Conservation (phyloP, 2,113 vertebrate species). For the Microcebus lehilahytsara region DNA sequence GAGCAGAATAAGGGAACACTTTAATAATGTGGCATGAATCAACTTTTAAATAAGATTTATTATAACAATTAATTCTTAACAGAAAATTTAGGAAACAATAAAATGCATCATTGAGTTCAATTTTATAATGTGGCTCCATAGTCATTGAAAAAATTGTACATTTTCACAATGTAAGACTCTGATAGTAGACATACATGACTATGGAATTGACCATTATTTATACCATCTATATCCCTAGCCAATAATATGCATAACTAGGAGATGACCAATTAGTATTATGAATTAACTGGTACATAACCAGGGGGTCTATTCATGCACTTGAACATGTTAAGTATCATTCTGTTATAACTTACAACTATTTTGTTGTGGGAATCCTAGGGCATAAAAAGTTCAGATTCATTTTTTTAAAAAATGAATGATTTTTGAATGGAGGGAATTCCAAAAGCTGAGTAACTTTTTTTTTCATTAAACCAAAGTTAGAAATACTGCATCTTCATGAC, state of each 20-base stretch:
- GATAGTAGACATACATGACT: not conserved
- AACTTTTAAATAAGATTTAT: conserved; percentile 46
- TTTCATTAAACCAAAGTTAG: conserved; percentile 33
- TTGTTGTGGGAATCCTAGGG: conserved; percentile 15
- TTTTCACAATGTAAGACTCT: not conserved
- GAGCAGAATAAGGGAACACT: not conserved
- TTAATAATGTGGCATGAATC: not conserved
- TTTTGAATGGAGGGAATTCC: conserved; percentile 63
- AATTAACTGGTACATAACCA: not conserved
- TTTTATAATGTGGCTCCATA: not conserved
- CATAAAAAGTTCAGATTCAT: conserved; percentile 27
- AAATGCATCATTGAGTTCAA: not conserved
- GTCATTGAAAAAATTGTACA: not conserved
- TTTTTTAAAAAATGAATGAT: not conserved
- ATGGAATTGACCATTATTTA: not conserved
- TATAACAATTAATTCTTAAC: not conserved
- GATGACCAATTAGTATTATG: not conserved
- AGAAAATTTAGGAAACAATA: conserved; percentile 18
- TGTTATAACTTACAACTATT: not conserved
- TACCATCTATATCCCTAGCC: not conserved
- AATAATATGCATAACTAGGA: not conserved
- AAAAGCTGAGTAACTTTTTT: conserved; percentile 44
- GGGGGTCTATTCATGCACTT: not conserved
- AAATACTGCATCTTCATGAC: conserved; percentile 67
- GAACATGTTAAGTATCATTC: not conserved